Percentiles rank a stretch among this genome's conserved stretches.
Evolutionary conservation across 2,797 vertebrate genomes (phyloP).

Genomic region (Sparus aurata): DNA sequence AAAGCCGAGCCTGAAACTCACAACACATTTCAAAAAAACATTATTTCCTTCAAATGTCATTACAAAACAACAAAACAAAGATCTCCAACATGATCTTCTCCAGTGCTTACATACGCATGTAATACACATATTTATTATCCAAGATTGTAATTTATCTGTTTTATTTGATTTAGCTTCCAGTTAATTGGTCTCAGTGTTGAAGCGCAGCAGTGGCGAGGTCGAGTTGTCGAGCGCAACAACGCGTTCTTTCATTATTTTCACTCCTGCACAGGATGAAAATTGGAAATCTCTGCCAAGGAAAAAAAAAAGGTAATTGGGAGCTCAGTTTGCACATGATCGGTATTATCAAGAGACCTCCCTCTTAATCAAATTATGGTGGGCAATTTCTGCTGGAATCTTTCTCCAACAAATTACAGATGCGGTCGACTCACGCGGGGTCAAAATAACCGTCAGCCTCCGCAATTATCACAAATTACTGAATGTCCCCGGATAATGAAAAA

Average conservation of each 20-base stretch:
- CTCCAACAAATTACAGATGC: slow-evolving; percentile 28
- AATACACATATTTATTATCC: neutral
- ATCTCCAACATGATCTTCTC: no score
- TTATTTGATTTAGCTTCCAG: neutral
- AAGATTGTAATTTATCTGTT: neutral
- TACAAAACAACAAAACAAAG: neutral
- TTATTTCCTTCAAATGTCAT: neutral
- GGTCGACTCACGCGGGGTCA: neutral
- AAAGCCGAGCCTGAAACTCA: neutral
- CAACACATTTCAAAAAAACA: neutral
- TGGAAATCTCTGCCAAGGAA: neutral
- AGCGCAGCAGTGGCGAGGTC: neutral
- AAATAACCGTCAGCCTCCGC: slow-evolving; percentile 11
- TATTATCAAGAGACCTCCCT: slow-evolving; percentile 24
- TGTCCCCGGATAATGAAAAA: slow-evolving; percentile 22
- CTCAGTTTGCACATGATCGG: neutral
- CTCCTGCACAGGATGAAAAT: neutral
- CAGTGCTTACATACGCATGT: neutral
- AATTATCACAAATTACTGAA: slow-evolving; percentile 49
- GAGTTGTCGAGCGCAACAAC: neutral
- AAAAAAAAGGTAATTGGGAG: neutral
- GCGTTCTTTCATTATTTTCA: neutral
- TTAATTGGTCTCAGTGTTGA: neutral
- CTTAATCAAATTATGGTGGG: neutral
- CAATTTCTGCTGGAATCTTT: slow-evolving; percentile 24